A percentile compares a stretch with the other conserved stretches of the same genome.
These are phyloP conservation scores for Cardiocondyla obscurior DNA, from an alignment of 1,140 invertebrate species.

Conservation along the genomic window DNA sequence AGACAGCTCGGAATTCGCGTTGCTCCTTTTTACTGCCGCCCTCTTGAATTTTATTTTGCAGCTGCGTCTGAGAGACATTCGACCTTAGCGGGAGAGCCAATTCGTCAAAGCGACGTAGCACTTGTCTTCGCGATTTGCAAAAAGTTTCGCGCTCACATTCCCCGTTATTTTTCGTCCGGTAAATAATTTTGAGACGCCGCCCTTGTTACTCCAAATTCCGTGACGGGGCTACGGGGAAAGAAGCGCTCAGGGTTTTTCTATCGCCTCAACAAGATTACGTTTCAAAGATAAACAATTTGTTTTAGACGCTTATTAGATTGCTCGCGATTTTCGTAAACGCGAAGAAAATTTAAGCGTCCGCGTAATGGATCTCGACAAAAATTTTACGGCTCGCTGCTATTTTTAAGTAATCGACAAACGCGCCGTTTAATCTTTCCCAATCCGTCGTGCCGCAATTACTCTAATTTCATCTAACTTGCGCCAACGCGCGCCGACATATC, in stretches of 20 bases:
- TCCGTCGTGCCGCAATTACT: not conserved
- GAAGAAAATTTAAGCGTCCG: not conserved
- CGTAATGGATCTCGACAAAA: not conserved
- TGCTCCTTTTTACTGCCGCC: constrained; percentile 15
- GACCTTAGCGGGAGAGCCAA: constrained; percentile 20
- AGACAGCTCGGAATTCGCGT: constrained; percentile 21
- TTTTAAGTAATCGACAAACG: not conserved
- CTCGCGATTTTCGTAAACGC: not conserved
- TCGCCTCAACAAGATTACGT: not conserved
- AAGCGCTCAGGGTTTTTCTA: not conserved
- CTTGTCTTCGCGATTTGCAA: constrained; percentile 33
- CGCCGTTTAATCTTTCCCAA: not conserved
- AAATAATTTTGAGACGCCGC: constrained; percentile 2
- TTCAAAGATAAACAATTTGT: not conserved
- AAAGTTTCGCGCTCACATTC: constrained; percentile 19
- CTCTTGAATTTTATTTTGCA: constrained; percentile 43
- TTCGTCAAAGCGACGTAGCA: constrained; percentile 33
- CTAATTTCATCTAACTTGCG: not conserved
- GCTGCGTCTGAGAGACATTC: constrained; percentile 25
- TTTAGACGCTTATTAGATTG: not conserved
- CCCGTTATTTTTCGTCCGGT: constrained; percentile 6
- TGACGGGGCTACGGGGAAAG: not conserved
- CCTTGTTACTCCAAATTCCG: not conserved
- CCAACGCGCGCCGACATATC: not conserved
- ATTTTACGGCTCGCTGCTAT: not conserved